phyloP scores from a whole-genome alignment of 2,113 vertebrate species.

The Rhodinocichla rosea region DNA sequence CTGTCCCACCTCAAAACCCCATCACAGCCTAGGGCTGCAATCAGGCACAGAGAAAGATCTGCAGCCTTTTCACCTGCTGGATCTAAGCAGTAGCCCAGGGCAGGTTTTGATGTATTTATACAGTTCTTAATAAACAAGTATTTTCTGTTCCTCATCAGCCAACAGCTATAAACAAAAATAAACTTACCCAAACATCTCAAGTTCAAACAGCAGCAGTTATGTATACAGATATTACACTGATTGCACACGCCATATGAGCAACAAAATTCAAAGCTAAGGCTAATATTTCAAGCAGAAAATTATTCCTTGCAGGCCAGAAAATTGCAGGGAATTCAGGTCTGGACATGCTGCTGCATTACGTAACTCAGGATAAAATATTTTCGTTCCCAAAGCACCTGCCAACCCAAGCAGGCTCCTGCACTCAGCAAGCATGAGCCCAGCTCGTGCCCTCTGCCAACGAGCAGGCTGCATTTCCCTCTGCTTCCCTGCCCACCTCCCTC shows the following conservation, averaged over 20 bases:
- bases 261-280: conserved; percentile 16
- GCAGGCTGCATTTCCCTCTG: background rate
- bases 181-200: background rate
- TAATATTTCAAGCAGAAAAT: conserved; percentile 46
- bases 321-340: background rate
- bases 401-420: background rate
- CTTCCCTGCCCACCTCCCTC: background rate
- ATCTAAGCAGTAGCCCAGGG: background rate
- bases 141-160: background rate
- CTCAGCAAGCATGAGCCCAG: background rate
- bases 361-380: conserved; percentile 6
- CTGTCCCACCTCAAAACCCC: background rate
- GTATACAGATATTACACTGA: background rate
- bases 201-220: conserved; percentile 21
- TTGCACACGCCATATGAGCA: background rate
- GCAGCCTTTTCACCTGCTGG: background rate
- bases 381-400: conserved; percentile 2
- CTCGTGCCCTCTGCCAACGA: background rate
- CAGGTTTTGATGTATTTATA: background rate
- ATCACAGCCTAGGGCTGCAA: background rate
- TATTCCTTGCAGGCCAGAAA: conserved; percentile 5
- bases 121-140: background rate
- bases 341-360: background rate
- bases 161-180: background rate
- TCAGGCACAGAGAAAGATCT: background rate